Evolutionary conservation across 2,888 invertebrate species (phyloP), one percentile per base, ranked within the genome.

Genomic region (Xestia c-nigrum): DNA sequence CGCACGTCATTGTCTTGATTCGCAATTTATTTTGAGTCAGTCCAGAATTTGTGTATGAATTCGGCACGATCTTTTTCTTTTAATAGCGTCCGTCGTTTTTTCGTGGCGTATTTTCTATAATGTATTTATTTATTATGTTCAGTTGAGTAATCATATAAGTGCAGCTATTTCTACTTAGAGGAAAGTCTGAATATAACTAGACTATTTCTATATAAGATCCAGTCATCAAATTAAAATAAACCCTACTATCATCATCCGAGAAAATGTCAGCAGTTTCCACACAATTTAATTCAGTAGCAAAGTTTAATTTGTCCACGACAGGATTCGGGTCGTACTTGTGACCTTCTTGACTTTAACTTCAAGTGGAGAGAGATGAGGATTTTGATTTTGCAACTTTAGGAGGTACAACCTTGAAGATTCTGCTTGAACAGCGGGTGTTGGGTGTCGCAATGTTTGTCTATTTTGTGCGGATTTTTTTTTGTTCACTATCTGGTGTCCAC

Each of bases 231-330:
- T 81, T 81, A 31, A 55, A 80, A 55, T 71, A 74, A 82, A 81
- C 79, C 84, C 80, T 83, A 85, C 85, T 86, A 87, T 87, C 85
- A 88, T 87, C 84, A 87, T 89, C 86, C 80, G 68, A 75, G 82
- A 81, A 84, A 90, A 88, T 79, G 86, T 74, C 80, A 85, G 81
- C 87, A 85, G 84, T 89, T 91, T 84, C 86, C 74, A 84, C 87
- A 89, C 89, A 91, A 92, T 90, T 86, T 92, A 89, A 89, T 91
- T 90, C 90, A 91, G 92, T 85, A 40, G 81, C 86, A 73, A 89
- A 91, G 89, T 92, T 90, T 87, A 90, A 90, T 92, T 89, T 87
- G 88, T 88, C 85, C 80, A 83, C 74, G 85, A 80, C 80, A 78
- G 63, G 80, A 81, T 85, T 85, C 50, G 72, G 66, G 80, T 74